Conservation (phyloP, 2,888 invertebrate species). For the Caenorhabditis virilis region DNA sequence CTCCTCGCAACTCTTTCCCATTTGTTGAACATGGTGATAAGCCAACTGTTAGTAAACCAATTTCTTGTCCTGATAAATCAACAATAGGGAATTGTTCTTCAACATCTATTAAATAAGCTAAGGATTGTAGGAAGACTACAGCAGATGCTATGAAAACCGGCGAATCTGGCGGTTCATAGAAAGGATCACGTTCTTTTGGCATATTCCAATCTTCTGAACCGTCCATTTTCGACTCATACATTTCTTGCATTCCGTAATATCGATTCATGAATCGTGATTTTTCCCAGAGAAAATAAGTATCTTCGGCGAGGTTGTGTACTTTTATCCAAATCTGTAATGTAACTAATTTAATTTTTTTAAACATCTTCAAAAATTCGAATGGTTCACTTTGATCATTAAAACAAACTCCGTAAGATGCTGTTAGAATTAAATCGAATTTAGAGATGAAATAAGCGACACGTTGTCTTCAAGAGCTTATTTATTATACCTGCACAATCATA, state of each 20-base stretch:
- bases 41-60: slow-evolving; percentile 71
- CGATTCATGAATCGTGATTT: slow-evolving; percentile 72
- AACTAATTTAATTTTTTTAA: too few relatives aligned
- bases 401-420: too few relatives aligned
- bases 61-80: slow-evolving; percentile 70
- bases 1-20: slow-evolving; percentile 72
- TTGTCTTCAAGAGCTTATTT: too few relatives aligned
- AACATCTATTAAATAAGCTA: slow-evolving; percentile 72
- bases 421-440: too few relatives aligned
- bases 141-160: slow-evolving; percentile 72
- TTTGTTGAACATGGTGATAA: slow-evolving; percentile 72
- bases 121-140: slow-evolving; percentile 72
- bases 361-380: too few relatives aligned
- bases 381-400: too few relatives aligned
- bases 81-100: slow-evolving; percentile 72
- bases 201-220: slow-evolving; percentile 72
- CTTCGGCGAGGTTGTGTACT: slow-evolving; percentile 72
- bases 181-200: slow-evolving; percentile 73
- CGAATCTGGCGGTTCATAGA: slow-evolving; percentile 72
- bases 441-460: too few relatives aligned
- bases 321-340: slow-evolving; percentile 70
- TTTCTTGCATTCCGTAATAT: slow-evolving; percentile 73
- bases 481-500: too few relatives aligned
- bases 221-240: slow-evolving; percentile 73
- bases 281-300: slow-evolving; percentile 73